A percentile compares a stretch with the other conserved stretches of the same genome.
Conservation (phyloP, 2,888 invertebrate genomes). For the Cactoblastis cactorum region DNA sequence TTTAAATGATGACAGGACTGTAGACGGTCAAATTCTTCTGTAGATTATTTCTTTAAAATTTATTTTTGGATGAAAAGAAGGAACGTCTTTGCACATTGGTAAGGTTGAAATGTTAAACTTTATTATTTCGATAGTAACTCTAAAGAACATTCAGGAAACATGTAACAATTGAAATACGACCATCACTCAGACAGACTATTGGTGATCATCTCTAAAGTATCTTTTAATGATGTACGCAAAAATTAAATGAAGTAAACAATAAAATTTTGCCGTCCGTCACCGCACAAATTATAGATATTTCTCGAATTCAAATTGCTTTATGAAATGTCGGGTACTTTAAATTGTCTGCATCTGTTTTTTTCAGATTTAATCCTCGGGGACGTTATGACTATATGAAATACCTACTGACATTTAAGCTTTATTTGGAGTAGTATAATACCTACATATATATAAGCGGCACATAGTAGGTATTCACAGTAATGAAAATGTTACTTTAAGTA, state of each 20-base stretch:
- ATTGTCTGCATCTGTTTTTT: slow-evolving; percentile 30
- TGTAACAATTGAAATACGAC: background rate
- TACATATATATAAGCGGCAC: too few relatives aligned
- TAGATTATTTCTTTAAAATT: background rate
- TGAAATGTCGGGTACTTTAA: slow-evolving; percentile 30
- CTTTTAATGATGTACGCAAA: too few relatives aligned
- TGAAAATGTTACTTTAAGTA: too few relatives aligned
- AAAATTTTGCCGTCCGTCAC: slow-evolving; percentile 33
- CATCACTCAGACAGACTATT: too few relatives aligned
- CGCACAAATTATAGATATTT: slow-evolving; percentile 35
- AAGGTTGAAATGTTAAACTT: too few relatives aligned
- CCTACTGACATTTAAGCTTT: slow-evolving; percentile 2
- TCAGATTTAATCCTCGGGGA: background rate
- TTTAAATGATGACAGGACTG: background rate
- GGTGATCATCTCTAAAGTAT: too few relatives aligned
- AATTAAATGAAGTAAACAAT: slow-evolving; percentile 36
- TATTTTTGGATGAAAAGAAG: too few relatives aligned
- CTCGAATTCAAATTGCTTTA: slow-evolving; percentile 34
- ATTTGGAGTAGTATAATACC: too few relatives aligned
- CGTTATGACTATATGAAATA: slow-evolving; percentile 3
- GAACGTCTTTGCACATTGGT: too few relatives aligned
- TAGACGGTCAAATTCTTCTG: background rate
- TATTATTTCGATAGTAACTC: too few relatives aligned
- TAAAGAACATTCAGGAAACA: too few relatives aligned
- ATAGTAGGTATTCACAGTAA: too few relatives aligned